Evolutionary conservation across 1,140 invertebrate genomes (phyloP).

Genomic region (Fopius arisanus): DNA sequence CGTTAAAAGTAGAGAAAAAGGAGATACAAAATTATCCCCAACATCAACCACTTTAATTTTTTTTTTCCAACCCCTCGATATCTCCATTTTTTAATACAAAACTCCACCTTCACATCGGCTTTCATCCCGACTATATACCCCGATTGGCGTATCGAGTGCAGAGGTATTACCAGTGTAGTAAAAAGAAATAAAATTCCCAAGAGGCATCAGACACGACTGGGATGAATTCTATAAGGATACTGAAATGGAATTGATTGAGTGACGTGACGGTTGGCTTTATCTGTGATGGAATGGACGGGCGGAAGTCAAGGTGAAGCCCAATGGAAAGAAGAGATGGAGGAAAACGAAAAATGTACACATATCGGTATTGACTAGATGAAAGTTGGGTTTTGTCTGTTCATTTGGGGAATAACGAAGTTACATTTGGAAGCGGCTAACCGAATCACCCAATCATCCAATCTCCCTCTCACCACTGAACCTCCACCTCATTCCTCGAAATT

Average conservation of each 20-base stretch:
- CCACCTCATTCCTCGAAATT: slow-evolving; percentile 25
- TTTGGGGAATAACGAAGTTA: slow-evolving; percentile 46
- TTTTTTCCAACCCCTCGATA: neutral
- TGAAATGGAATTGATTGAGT: slow-evolving; percentile 7
- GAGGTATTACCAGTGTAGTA: neutral
- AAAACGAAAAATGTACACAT: slow-evolving; percentile 5
- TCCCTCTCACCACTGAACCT: slow-evolving; percentile 33
- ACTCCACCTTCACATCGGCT: neutral
- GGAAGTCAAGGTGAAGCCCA: neutral
- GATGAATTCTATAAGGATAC: neutral
- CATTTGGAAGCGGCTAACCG: slow-evolving; percentile 40
- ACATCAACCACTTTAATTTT: neutral
- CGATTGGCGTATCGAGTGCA: too few relatives aligned
- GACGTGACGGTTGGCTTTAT: neutral
- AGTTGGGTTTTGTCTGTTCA: slow-evolving; percentile 38
- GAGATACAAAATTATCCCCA: neutral
- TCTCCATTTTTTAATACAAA: neutral
- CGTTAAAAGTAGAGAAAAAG: slow-evolving; percentile 17
- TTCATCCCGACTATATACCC: too few relatives aligned
- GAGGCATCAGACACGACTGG: neutral
- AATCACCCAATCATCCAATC: slow-evolving; percentile 45
- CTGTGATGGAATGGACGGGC: neutral
- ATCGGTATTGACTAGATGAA: slow-evolving; percentile 15
- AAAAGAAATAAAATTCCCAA: neutral
- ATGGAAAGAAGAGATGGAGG: neutral